phyloP scores from a whole-genome alignment of 2,797 vertebrate species.

The Sylvia borin region DNA sequence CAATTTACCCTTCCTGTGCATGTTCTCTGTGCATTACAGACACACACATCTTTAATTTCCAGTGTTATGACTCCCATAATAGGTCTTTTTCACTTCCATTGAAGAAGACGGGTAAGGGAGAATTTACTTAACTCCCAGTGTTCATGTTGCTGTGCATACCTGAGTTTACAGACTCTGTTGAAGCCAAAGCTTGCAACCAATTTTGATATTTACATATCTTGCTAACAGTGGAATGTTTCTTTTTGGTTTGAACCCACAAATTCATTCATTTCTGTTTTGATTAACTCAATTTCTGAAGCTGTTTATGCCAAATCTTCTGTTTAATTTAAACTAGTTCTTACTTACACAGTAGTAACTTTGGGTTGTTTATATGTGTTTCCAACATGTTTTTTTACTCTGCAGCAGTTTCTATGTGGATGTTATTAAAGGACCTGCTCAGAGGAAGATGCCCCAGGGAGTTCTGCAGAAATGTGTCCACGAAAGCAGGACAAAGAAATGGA shows the following conservation, averaged over 20 bases:
- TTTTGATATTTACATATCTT: not conserved
- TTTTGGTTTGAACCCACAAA: not conserved
- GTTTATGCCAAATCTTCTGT: not conserved
- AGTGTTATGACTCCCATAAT: accelerated
- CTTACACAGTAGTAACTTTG: not conserved
- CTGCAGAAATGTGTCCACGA: not conserved
- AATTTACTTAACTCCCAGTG: not conserved
- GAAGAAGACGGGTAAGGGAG: not conserved
- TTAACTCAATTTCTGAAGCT: not conserved
- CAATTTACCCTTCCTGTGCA: accelerated
- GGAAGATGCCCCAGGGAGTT: not conserved
- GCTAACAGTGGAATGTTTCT: not conserved
- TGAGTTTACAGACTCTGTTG: not conserved
- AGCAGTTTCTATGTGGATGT: not conserved
- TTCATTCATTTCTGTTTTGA: not conserved
- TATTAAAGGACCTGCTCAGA: not conserved
- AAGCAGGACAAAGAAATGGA: not conserved
- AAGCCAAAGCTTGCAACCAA: not conserved
- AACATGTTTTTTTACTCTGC: not conserved
- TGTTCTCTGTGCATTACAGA: not conserved
- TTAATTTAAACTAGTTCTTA: not conserved
- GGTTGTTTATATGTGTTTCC: not conserved
- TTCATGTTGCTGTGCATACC: not conserved
- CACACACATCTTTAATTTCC: not conserved
- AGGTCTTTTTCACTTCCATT: not conserved